Base-by-base conservation (phyloP, 2,888 invertebrate species). In the Tachystola acroxantha region DNA sequence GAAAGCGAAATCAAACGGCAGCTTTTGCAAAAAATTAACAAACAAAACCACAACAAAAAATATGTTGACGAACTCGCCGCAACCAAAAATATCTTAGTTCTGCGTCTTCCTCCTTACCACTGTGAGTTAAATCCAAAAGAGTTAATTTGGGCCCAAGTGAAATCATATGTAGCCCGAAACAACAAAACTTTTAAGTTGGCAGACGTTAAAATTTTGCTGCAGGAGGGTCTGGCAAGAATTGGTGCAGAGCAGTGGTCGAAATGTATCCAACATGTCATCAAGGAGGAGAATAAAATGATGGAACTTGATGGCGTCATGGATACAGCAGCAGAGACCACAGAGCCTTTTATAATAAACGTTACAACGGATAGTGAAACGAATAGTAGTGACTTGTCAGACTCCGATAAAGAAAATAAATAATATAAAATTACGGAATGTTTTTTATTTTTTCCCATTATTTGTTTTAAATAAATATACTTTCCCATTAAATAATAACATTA, bases 81-180 rank as follows among this genome's bases (percentile, higher is more conserved):
- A 3, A 1, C 7, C 9, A 12, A 34, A n/a, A 14, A 12, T 14
- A 4, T 31, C 1, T 34, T 27, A 3, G n/a, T 36, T 16, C 26
- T 40, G 16, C 34, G 39, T 10, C 31, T 40, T 24, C 37, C 39
- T 10, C 40, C 37, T 10, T 40, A 43, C 37, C 40, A 43, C 14
- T 40, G 40, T 14, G 40, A 39, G 20, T 20, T 45, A 0, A 45
- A 45, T 9, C 45, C 40, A 0, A 43, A 39, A 5, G 42, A 45
- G 12, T 9, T 42, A 7, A 36, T 45, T 3, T 46, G 40, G 43
- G 39, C 43, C 22, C 32, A 41, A 9, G 25, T 41, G 11, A 41
- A 40, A 10, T 24, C 19, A 2, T 10, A 33, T 19, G 32, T 36
- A 1, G 33, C 14, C 1, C 14, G 25, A 20, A 30, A 36, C 2